A percentile compares a stretch with the other conserved stretches of the same genome.
phyloP scores from a whole-genome alignment of 2,797 vertebrate species.

The Clarias fuscus region DNA sequence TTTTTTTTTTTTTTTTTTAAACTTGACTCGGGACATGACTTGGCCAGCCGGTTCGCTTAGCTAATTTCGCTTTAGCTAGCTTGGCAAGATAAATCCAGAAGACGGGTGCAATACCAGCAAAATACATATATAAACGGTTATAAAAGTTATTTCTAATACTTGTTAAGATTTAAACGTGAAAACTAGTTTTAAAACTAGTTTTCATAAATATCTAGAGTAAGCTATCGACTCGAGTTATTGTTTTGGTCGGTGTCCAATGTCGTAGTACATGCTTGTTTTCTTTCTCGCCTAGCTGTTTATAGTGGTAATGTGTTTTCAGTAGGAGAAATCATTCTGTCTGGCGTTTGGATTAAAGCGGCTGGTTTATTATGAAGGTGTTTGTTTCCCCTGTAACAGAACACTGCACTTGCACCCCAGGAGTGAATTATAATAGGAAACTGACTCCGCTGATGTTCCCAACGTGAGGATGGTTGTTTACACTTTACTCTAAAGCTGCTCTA shows the following conservation, averaged over 20 bases:
- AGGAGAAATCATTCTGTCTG: neutral
- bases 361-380: slow-evolving; percentile 1
- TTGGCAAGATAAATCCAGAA: neutral
- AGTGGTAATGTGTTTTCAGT: neutral
- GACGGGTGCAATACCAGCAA: neutral
- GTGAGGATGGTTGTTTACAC: slow-evolving; percentile 39
- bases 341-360: neutral
- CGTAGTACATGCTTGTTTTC: neutral
- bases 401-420: slow-evolving; percentile 11
- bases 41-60: neutral
- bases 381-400: slow-evolving; percentile 20
- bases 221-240: neutral
- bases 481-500: slow-evolving; percentile 28
- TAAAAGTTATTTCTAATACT: neutral
- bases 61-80: neutral
- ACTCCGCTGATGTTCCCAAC: slow-evolving; percentile 22
- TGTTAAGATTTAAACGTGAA: neutral
- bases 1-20: neutral
- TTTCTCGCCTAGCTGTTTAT: neutral
- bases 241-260: neutral
- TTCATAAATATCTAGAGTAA: neutral
- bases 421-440: slow-evolving; percentile 5
- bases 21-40: neutral
- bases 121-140: neutral
- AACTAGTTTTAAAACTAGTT: neutral